Percentiles rank a stretch among this genome's conserved stretches.
Conservation (phyloP, 2,797 vertebrate species). For the Lutjanus argentimaculatus region DNA sequence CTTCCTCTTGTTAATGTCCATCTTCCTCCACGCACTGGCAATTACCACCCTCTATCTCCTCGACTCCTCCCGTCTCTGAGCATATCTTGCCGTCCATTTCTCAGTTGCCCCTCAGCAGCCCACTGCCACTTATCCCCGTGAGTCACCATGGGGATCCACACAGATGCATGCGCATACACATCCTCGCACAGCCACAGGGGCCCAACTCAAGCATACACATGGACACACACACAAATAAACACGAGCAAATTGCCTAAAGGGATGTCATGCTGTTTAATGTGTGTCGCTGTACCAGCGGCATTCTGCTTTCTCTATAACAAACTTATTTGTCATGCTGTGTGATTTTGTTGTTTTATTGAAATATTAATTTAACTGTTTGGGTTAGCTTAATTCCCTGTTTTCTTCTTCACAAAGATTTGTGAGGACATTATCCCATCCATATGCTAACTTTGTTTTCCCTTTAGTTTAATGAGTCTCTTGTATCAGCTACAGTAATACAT, state of each 20-base stretch:
- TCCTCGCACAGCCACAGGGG: background rate
- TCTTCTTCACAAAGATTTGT: background rate
- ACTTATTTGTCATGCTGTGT: slow-evolving; percentile 21
- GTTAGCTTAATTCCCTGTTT: background rate
- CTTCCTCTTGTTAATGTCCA: slow-evolving; percentile 76
- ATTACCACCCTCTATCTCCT: slow-evolving; percentile 67
- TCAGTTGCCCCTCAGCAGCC: slow-evolving; percentile 45
- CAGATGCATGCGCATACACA: slow-evolving; percentile 17
- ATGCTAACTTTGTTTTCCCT: background rate
- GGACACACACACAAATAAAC: slow-evolving; percentile 18
- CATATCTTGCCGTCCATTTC: slow-evolving; percentile 46
- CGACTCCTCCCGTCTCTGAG: slow-evolving; percentile 40
- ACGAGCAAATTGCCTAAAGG: slow-evolving; percentile 30
- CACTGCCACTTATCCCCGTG: slow-evolving; percentile 50
- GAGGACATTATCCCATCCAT: background rate
- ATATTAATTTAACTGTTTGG: slow-evolving; percentile 17
- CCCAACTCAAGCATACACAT: slow-evolving; percentile 1
- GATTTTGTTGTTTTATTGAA: slow-evolving; percentile 32
- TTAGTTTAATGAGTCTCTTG: background rate
- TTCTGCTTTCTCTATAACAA: slow-evolving; percentile 13
- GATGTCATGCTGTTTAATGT: slow-evolving; percentile 56
- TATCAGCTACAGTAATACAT: background rate
- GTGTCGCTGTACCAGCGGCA: background rate
- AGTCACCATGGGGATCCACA: slow-evolving; percentile 44
- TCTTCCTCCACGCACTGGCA: slow-evolving; percentile 61